Percentiles rank a stretch among this genome's conserved stretches.
Evolutionary conservation across 2,113 vertebrate genomes (phyloP).

Genomic region (Ochotona princeps): DNA sequence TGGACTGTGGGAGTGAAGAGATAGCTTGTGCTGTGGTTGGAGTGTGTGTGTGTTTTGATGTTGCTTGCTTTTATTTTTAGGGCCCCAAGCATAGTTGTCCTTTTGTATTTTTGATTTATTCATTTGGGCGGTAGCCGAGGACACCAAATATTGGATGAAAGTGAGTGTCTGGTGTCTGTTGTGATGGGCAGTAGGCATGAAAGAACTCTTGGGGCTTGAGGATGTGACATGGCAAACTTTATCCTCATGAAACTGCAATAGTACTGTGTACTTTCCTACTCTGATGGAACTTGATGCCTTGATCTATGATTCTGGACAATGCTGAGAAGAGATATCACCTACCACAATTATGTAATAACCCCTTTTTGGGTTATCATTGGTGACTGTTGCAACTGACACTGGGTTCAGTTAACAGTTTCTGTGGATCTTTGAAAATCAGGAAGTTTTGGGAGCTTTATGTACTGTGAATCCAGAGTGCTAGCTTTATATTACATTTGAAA

Average conservation of each 20-base stretch:
- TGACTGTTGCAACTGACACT: not conserved
- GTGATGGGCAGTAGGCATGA: not conserved
- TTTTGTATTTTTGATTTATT: conserved; percentile 26
- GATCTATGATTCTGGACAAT: conserved; percentile 49
- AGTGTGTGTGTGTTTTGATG: not conserved
- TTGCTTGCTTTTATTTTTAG: not conserved
- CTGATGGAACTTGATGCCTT: conserved; percentile 48
- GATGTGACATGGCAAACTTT: conserved; percentile 41
- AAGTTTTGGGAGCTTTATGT: not conserved
- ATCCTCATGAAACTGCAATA: conserved; percentile 35
- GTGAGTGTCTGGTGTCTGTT: conserved; percentile 14
- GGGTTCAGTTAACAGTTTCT: conserved; percentile 31
- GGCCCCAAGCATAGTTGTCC: not conserved
- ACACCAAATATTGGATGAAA: conserved; percentile 41
- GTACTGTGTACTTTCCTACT: conserved; percentile 17
- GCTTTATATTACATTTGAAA: conserved; percentile 47
- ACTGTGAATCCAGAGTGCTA: conserved; percentile 4
- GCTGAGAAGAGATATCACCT: conserved; percentile 66
- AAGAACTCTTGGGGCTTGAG: conserved; percentile 8
- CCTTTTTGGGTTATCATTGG: conserved; percentile 31
- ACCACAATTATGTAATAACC: not conserved
- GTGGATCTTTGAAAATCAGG: conserved; percentile 37
- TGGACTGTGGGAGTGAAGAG: not conserved
- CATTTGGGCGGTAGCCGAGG: not conserved
- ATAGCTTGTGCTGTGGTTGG: not conserved